These are phyloP conservation scores for Coregonus ussuriensis DNA, from an alignment of 2,797 vertebrate genomes.

Conservation along the genomic window DNA sequence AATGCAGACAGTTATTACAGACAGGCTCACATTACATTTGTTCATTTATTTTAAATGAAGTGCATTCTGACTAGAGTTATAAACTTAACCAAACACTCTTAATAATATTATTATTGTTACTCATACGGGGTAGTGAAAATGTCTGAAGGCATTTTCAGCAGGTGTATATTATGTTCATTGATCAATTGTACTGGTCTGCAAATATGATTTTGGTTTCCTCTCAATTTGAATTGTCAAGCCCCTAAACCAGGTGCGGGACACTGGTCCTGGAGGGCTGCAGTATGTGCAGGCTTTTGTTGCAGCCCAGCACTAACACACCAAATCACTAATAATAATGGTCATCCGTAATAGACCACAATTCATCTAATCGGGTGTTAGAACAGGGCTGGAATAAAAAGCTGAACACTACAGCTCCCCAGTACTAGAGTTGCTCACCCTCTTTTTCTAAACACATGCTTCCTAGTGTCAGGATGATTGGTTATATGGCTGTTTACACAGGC, in stretches of 20 bases:
- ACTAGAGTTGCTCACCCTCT: background rate
- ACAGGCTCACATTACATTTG: background rate
- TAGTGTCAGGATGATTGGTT: background rate
- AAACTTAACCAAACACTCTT: too few relatives aligned
- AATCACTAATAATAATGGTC: background rate
- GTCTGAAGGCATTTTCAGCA: background rate
- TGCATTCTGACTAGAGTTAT: background rate
- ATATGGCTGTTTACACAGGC: too few relatives aligned
- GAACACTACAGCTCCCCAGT: background rate
- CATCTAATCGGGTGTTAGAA: background rate
- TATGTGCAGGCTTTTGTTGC: background rate
- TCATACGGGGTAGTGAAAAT: background rate
- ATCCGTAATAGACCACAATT: background rate
- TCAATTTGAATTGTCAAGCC: background rate
- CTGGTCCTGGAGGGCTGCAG: background rate
- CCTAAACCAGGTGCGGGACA: background rate
- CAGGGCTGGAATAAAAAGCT: background rate
- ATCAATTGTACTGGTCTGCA: background rate
- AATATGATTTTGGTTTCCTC: background rate
- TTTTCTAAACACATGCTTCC: background rate
- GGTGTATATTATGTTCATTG: background rate
- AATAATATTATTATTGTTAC: too few relatives aligned
- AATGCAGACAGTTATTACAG: background rate
- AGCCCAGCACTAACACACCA: background rate
- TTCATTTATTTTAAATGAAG: background rate